These are phyloP conservation scores for Archilochus colubris DNA, from an alignment of 2,113 vertebrate species.

Conservation along the genomic window DNA sequence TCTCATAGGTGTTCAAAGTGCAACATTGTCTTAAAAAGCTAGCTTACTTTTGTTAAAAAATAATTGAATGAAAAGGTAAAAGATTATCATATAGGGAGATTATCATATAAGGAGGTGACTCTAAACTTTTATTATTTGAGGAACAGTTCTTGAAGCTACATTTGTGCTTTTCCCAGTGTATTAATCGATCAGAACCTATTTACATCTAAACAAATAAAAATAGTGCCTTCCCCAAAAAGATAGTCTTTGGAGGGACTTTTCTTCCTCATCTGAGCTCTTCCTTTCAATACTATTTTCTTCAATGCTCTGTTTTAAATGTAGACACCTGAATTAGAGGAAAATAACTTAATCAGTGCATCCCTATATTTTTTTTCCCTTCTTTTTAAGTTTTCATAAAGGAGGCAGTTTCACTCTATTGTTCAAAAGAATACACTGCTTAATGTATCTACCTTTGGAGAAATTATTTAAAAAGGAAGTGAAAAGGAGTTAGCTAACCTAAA, in stretches of 20 bases:
- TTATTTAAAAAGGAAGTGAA: neutral
- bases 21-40: neutral
- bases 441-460: neutral
- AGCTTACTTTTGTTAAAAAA: neutral
- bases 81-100: neutral
- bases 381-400: neutral
- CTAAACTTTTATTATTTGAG: neutral
- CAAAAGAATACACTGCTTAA: neutral
- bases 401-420: neutral
- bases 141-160: neutral
- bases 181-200: neutral
- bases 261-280: neutral
- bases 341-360: accelerated
- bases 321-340: neutral
- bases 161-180: neutral
- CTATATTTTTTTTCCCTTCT: neutral
- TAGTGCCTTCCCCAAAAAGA: neutral
- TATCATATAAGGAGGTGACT: neutral
- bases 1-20: neutral
- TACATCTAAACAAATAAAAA: neutral
- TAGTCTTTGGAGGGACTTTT: neutral
- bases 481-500: neutral
- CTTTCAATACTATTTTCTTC: neutral
- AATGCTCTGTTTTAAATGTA: neutral
- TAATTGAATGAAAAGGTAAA: neutral